phyloP scores from a whole-genome alignment of 1,140 invertebrate genomes.

The Drosophila tani region DNA sequence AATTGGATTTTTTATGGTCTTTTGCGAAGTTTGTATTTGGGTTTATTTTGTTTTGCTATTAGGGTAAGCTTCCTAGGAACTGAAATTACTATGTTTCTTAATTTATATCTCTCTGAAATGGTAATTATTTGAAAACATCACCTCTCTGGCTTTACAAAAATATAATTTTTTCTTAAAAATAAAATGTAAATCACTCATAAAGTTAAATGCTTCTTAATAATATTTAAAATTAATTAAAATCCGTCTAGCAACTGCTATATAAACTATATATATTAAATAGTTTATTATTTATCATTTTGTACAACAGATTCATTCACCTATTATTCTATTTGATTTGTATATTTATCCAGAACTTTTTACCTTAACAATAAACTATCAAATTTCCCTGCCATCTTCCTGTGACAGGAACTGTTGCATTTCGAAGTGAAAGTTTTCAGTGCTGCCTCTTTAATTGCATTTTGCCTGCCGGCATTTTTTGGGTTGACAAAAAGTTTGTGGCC shows the following conservation, averaged over 20 bases:
- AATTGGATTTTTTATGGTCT: slow-evolving; percentile 43
- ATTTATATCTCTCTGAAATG: no score
- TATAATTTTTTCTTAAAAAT: background rate
- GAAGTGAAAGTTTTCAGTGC: slow-evolving; percentile 12
- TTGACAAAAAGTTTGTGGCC: slow-evolving; percentile 39
- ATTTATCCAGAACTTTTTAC: background rate
- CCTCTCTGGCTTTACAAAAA: background rate
- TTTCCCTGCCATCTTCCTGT: background rate
- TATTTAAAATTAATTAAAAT: no score
- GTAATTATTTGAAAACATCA: no score
- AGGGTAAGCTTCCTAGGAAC: background rate
- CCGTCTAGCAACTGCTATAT: no score
- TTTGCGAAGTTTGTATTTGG: slow-evolving; percentile 9
- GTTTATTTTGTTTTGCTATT: slow-evolving; percentile 15
- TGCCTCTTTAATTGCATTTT: slow-evolving; percentile 47
- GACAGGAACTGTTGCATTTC: slow-evolving; percentile 26
- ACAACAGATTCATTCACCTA: background rate
- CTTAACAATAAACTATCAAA: slow-evolving; percentile 1
- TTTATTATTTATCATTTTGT: background rate
- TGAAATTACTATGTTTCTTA: no score
- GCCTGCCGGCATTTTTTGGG: slow-evolving; percentile 47
- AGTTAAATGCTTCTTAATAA: no score
- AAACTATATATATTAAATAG: background rate
- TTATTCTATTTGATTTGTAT: background rate
- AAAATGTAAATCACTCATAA: no score